Evolutionary conservation across 1,140 invertebrate genomes (phyloP), one percentile per base, ranked within the genome.

Genomic region (Spodoptera frugiperda): DNA sequence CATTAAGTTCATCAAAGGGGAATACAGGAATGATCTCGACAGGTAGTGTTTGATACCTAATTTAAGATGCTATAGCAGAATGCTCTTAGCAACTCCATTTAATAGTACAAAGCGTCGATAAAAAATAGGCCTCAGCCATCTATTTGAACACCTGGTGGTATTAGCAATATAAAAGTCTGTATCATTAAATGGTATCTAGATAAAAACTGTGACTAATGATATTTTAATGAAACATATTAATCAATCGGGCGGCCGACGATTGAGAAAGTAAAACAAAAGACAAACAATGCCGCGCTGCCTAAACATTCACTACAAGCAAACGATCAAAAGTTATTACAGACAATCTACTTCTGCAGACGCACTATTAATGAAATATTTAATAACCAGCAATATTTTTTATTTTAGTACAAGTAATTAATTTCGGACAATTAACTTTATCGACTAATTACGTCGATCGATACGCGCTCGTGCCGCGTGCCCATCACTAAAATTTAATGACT

Each of bases 381-480:
- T 54, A 59, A 48, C 39, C 3, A 48, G 6, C 5, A 46, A 48
- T 48, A 48, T 25, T 59, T 75, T 49, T 63, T 75, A 10, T 17
- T 65, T 63, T 53, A 73, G 21, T 61, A 48, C 48, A 75, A 53
- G 48, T 53, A 75, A 75, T 75, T 63, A 63, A 75, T 75, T 75
- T 63, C 46, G 44, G 48, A 9, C 57, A 75, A 65, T 75, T 65
- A 51, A 63, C 49, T 75, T 75, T 75, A 75, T 73, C 72, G 72
- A 63, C 30, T 75, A 75, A 75, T 65, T 65, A 65, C 46, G 39
- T 33, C 59, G 57, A 75, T 33, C 59, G 57, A 75, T 65, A 46
- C 44, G 71, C 19, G 72, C 72, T 75, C 72, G 72, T 75, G 72
- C 67, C 72, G 63, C 72, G 72, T 75, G 72, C 67, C 76, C 77